phyloP scores from a whole-genome alignment of 2,113 vertebrate species.

The Loxodonta africana region DNA sequence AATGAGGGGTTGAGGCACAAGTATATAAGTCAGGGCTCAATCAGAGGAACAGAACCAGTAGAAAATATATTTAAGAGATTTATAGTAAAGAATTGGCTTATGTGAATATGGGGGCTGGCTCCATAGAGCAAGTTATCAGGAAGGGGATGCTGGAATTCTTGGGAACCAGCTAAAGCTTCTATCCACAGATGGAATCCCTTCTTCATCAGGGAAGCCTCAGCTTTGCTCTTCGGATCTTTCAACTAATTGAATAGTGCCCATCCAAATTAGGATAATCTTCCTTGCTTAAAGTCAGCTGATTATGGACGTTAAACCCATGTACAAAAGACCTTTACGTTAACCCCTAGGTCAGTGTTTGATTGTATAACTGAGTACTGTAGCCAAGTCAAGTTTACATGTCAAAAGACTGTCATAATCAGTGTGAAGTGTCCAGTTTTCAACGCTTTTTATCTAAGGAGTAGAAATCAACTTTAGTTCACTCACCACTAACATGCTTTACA shows the following conservation, averaged over 20 bases:
- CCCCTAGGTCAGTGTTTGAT: no score
- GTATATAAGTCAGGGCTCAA: neutral
- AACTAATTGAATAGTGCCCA: neutral
- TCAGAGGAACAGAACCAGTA: neutral
- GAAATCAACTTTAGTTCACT: neutral
- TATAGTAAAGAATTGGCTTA: neutral
- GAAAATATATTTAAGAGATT: no score
- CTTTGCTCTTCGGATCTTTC: neutral
- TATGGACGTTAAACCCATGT: neutral
- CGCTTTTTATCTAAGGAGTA: neutral
- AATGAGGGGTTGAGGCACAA: neutral
- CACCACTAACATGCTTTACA: neutral
- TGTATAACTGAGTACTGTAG: neutral
- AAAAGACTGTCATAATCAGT: neutral
- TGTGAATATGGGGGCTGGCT: neutral
- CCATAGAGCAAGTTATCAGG: neutral
- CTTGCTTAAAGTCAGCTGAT: neutral
- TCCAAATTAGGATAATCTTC: neutral
- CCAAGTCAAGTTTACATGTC: neutral
- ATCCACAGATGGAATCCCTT: neutral
- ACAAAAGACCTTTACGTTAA: neutral
- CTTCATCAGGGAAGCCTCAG: neutral
- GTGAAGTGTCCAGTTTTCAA: neutral
- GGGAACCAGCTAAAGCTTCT: neutral
- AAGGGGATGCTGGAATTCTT: neutral